phyloP scores from a whole-genome alignment of 2,888 invertebrate species.

The Dasysyrphus tricinctus region DNA sequence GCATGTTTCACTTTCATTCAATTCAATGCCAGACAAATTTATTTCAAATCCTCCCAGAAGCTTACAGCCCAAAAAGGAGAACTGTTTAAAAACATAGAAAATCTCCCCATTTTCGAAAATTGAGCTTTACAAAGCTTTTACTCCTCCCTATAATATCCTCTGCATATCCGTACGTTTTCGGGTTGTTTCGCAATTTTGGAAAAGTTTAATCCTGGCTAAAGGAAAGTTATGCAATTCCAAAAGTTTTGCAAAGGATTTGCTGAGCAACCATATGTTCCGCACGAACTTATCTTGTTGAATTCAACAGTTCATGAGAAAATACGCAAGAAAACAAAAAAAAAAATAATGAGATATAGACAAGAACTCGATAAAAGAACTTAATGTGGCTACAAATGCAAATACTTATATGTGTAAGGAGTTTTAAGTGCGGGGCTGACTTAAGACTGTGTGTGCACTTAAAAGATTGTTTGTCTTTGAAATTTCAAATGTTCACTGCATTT shows the following conservation, averaged over 20 bases:
- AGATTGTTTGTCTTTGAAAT: slow-evolving; percentile 27
- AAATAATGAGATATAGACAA: slow-evolving; percentile 36
- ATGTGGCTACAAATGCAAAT: slow-evolving; percentile 64
- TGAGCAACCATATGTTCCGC: slow-evolving; percentile 54
- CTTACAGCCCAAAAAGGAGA: slow-evolving; percentile 43
- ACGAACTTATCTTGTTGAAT: slow-evolving; percentile 59
- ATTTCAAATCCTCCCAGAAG: neutral
- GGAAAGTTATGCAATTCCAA: slow-evolving; percentile 56
- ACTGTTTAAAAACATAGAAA: slow-evolving; percentile 56
- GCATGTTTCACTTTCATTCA: slow-evolving; percentile 48
- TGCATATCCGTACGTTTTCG: neutral
- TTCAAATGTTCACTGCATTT: slow-evolving; percentile 3
- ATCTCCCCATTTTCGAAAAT: slow-evolving; percentile 18
- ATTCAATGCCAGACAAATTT: neutral
- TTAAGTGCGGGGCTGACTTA: slow-evolving; percentile 15
- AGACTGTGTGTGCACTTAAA: slow-evolving; percentile 31
- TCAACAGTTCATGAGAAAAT: slow-evolving; percentile 27
- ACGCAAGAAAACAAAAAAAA: neutral
- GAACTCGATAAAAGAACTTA: slow-evolving; percentile 49
- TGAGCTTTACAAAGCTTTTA: neutral
- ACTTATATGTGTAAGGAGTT: slow-evolving; percentile 34
- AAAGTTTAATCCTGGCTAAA: slow-evolving; percentile 23
- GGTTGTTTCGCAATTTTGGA: neutral
- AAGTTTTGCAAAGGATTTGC: slow-evolving; percentile 30
- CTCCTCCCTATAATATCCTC: too few relatives aligned